Conservation (phyloP, 2,113 vertebrate genomes). For the Ictalurus furcatus region DNA sequence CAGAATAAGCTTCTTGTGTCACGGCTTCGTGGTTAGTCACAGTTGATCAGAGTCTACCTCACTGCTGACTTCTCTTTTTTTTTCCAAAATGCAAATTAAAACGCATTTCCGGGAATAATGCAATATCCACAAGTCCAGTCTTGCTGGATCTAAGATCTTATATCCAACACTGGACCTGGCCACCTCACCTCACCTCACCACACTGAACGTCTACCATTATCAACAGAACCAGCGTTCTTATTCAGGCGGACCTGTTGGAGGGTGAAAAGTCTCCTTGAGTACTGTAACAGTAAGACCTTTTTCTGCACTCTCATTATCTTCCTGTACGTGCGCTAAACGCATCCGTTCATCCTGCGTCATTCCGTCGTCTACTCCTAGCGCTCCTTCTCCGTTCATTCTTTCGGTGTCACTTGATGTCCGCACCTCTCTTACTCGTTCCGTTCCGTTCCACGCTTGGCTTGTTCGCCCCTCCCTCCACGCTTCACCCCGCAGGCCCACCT, state of each 20-base stretch:
- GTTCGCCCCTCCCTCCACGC: not conserved
- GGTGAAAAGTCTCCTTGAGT: not conserved
- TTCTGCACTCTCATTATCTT: not conserved
- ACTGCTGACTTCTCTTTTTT: not conserved
- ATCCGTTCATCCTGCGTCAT: not conserved
- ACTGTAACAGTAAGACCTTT: not conserved
- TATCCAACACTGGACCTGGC: not conserved
- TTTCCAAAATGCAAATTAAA: no score
- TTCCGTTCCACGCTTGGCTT: not conserved
- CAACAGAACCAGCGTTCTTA: not conserved
- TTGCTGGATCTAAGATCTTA: not conserved
- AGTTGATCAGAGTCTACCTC: not conserved
- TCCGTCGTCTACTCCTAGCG: not conserved
- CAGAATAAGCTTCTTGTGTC: not conserved
- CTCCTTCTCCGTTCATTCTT: not conserved
- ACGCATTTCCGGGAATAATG: no score
- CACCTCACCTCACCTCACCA: not conserved
- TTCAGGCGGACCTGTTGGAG: not conserved
- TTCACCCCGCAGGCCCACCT: constrained; percentile 63
- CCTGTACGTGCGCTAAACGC: not conserved
- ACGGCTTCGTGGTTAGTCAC: not conserved
- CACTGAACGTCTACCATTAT: not conserved
- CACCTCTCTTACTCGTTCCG: not conserved
- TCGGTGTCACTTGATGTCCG: not conserved
- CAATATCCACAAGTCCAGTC: not conserved